Percentiles rank a stretch among this genome's conserved stretches.
These are phyloP conservation scores for Fragum sueziense DNA, from an alignment of 2,888 invertebrate genomes.

Conservation along the genomic window DNA sequence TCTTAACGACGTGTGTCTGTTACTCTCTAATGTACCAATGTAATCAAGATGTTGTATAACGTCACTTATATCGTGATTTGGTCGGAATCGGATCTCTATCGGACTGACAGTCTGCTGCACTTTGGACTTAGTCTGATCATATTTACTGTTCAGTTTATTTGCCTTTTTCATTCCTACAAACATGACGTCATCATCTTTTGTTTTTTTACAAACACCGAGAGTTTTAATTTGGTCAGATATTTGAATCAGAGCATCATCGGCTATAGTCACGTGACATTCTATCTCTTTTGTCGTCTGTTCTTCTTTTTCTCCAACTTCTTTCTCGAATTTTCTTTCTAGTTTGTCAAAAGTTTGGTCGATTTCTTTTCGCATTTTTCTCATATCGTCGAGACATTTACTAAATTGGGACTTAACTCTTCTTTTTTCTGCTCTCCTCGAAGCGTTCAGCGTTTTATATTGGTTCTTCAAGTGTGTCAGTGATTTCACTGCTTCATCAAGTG, in stretches of 20 bases:
- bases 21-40: not conserved
- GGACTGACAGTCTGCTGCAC: not conserved
- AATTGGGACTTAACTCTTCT: not conserved
- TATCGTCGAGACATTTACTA: constrained; percentile 2
- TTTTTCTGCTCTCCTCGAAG: not conserved
- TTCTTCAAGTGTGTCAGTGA: not conserved
- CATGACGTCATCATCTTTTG: not conserved
- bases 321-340: not conserved
- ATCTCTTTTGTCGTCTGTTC: not conserved
- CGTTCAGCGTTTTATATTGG: not conserved
- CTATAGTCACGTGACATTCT: not conserved
- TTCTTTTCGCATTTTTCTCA: not conserved
- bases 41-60: not conserved
- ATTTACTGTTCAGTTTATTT: not conserved
- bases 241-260: not conserved
- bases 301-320: not conserved
- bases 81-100: not conserved
- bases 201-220: not conserved
- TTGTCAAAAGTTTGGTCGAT: not conserved
- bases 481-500: not conserved
- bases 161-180: constrained; percentile 4
- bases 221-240: not conserved
- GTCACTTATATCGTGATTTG: not conserved
- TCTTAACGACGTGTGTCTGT: not conserved
- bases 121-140: not conserved